phyloP scores from a whole-genome alignment of 2,113 vertebrate genomes.

The Salminus brasiliensis region DNA sequence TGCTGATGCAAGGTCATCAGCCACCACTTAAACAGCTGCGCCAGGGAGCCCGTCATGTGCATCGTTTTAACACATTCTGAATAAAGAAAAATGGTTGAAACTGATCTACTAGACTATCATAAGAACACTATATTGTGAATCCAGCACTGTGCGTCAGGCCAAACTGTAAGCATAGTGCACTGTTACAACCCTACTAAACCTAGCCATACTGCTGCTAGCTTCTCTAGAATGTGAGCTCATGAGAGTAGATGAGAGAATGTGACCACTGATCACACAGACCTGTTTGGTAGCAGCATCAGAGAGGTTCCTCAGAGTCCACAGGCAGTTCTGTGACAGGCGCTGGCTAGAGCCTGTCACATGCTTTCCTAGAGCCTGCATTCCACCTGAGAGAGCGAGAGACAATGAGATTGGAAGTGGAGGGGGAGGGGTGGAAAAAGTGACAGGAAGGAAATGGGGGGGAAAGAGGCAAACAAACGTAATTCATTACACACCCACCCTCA shows the following conservation, averaged over 20 bases:
- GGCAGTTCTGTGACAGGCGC: conserved; percentile 91
- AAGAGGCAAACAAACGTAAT: background rate
- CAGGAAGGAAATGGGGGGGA: background rate
- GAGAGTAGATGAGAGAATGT: background rate
- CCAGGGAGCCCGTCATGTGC: too few species aligned
- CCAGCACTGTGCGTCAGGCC: too few species aligned
- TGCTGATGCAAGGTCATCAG: too few species aligned
- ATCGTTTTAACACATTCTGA: too few species aligned
- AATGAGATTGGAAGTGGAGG: too few species aligned
- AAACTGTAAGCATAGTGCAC: too few species aligned
- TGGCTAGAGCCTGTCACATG: conserved; percentile 87
- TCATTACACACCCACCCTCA: background rate
- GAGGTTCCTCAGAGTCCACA: conserved; percentile 95
- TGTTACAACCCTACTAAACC: too few species aligned
- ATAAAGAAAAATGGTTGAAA: too few species aligned
- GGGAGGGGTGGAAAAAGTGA: background rate
- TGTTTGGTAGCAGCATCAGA: conserved; percentile 96
- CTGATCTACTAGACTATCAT: too few species aligned
- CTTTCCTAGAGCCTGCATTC: conserved; percentile 93
- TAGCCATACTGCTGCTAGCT: background rate
- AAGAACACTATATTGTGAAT: too few species aligned
- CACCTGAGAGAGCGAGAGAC: conserved; percentile 76
- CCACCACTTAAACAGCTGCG: too few species aligned
- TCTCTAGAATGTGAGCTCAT: background rate
- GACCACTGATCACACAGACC: conserved; percentile 69